These are phyloP conservation scores for Percopsis omiscomaycus DNA, from an alignment of 2,797 vertebrate species.

Conservation along the genomic window DNA sequence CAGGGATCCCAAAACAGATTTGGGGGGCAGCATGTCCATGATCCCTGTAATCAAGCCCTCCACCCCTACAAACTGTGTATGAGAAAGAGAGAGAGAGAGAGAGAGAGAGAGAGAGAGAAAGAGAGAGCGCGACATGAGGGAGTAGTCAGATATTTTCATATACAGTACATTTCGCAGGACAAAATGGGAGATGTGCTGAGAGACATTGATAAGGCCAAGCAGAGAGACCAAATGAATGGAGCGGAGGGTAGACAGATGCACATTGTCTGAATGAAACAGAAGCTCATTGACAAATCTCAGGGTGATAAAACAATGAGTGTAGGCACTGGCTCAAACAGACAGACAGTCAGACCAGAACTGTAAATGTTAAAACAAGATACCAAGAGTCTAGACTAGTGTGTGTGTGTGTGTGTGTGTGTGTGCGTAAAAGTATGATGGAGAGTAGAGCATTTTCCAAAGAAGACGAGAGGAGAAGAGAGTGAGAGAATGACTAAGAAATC, in stretches of 20 bases:
- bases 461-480: not conserved
- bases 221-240: constrained; percentile 62
- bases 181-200: constrained; percentile 37
- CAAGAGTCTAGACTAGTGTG: constrained; percentile 12
- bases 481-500: not conserved
- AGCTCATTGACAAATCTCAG: constrained; percentile 71
- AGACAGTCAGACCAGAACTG: constrained; percentile 46
- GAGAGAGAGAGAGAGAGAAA: not conserved
- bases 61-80: constrained; percentile 82
- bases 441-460: not conserved
- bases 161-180: not conserved
- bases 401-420: constrained; percentile 15
- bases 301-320: constrained; percentile 66
- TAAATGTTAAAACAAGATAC: constrained; percentile 35
- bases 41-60: constrained; percentile 85
- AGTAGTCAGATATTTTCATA: not conserved
- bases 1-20: constrained; percentile 70
- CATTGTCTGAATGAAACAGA: constrained; percentile 75
- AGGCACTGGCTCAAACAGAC: constrained; percentile 53
- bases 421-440: constrained; percentile 7
- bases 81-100: constrained; percentile 13
- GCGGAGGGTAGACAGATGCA: constrained; percentile 53
- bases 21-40: constrained; percentile 85
- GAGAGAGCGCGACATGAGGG: not conserved
- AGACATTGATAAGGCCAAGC: constrained; percentile 24